These are phyloP conservation scores for Phania funesta DNA, from an alignment of 2,888 invertebrate genomes.

Conservation along the genomic window DNA sequence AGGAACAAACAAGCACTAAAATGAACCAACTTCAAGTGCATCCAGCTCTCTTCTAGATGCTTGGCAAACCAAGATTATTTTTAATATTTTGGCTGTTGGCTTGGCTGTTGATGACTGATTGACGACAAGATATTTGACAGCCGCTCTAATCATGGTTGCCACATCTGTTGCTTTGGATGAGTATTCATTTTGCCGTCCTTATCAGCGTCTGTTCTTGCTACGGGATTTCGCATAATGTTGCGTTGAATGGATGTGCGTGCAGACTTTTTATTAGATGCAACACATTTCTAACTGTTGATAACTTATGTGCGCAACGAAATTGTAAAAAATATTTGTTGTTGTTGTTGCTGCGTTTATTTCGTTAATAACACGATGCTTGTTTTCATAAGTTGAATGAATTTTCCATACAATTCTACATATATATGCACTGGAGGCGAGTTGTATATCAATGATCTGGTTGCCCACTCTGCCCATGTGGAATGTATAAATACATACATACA, in stretches of 20 bases:
- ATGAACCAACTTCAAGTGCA: conserved; percentile 22
- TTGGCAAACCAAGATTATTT: conserved; percentile 24
- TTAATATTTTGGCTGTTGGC: conserved; percentile 29
- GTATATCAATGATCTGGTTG: neutral
- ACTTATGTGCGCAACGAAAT: neutral
- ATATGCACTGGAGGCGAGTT: neutral
- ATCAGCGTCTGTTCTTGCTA: neutral
- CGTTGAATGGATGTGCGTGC: conserved; percentile 55
- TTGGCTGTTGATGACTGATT: conserved; percentile 64
- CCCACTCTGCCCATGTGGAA: neutral
- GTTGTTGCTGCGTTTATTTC: conserved; percentile 56
- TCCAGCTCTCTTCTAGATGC: conserved; percentile 1
- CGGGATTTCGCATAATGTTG: conserved; percentile 17
- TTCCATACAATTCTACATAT: conserved; percentile 19
- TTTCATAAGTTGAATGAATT: conserved; percentile 59
- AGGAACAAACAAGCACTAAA: neutral
- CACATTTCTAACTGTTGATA: conserved; percentile 64
- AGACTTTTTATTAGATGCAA: conserved; percentile 59
- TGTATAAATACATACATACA: neutral
- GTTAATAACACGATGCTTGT: conserved; percentile 62
- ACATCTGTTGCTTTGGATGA: conserved; percentile 62
- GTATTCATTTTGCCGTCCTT: conserved; percentile 21
- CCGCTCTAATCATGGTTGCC: conserved; percentile 65
- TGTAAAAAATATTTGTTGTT: conserved; percentile 17
- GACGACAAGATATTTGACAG: conserved; percentile 68